phyloP scores from a whole-genome alignment of 2,113 vertebrate genomes.

The Sander lucioperca region DNA sequence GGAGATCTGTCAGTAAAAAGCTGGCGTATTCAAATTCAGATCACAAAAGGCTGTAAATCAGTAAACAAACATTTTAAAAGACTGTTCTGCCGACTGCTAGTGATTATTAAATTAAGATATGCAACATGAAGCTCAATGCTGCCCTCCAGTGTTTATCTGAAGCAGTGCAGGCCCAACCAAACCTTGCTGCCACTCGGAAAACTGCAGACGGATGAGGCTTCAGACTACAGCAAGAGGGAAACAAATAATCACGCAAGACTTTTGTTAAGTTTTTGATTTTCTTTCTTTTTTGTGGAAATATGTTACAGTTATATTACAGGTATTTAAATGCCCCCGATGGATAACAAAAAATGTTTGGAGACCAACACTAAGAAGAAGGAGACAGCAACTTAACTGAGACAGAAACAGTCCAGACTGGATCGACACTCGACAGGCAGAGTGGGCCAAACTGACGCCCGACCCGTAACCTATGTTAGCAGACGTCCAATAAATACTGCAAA shows the following conservation, averaged over 20 bases:
- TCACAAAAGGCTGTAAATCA: not conserved
- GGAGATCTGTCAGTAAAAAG: too few relatives aligned
- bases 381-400: constrained; percentile 78
- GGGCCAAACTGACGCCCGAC: constrained; percentile 59
- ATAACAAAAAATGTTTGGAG: constrained; percentile 68
- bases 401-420: constrained; percentile 70
- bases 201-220: too few relatives aligned
- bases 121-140: too few relatives aligned
- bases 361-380: constrained; percentile 74
- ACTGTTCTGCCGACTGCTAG: constrained; percentile 30
- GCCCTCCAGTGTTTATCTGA: not conserved
- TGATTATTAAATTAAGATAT: too few relatives aligned
- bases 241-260: constrained; percentile 55
- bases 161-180: not conserved
- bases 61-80: too few relatives aligned
- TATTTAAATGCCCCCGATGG: constrained; percentile 84
- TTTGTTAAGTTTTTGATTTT: constrained; percentile 71
- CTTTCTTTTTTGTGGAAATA: constrained; percentile 87
- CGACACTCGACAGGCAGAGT: constrained; percentile 63
- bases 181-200: too few relatives aligned
- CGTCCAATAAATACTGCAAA: constrained; percentile 86
- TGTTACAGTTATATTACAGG: constrained; percentile 89
- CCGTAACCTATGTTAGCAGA: constrained; percentile 67
- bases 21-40: not conserved
- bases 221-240: not conserved